Conservation (phyloP, 2,888 invertebrate genomes). For the Caenorhabditis auriculariae region DNA sequence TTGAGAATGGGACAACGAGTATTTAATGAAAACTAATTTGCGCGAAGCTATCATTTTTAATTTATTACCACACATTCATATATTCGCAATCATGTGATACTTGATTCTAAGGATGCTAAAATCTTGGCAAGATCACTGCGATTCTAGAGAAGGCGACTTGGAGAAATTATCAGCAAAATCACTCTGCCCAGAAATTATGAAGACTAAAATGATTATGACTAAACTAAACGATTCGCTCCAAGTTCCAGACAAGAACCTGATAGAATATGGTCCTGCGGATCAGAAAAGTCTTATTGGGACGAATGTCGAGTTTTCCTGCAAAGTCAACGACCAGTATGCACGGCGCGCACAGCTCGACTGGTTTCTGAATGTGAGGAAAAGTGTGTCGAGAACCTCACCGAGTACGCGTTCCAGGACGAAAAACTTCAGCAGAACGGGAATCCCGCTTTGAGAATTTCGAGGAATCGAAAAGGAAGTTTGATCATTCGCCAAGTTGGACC, state of each 20-base stretch:
- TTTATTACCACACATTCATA: too few relatives aligned
- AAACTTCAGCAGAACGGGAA: constrained; percentile 30
- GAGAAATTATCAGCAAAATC: too few relatives aligned
- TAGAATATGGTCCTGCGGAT: constrained; percentile 71
- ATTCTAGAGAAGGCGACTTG: too few relatives aligned
- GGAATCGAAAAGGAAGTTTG: constrained; percentile 37
- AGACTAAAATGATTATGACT: too few relatives aligned
- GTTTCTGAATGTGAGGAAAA: constrained; percentile 43
- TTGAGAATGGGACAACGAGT: too few relatives aligned
- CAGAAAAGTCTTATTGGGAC: constrained; percentile 83
- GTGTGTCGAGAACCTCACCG: not conserved
- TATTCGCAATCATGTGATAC: too few relatives aligned
- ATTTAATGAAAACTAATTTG: too few relatives aligned
- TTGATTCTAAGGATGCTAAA: too few relatives aligned
- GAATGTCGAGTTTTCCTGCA: constrained; percentile 88
- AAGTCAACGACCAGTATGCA: constrained; percentile 82
- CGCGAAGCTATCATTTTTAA: too few relatives aligned
- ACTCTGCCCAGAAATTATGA: too few relatives aligned
- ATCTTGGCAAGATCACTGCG: too few relatives aligned
- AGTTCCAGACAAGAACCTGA: constrained; percentile 81
- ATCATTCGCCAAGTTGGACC: constrained; percentile 69
- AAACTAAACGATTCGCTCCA: too few relatives aligned
- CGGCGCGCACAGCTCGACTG: constrained; percentile 37
- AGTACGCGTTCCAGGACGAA: constrained; percentile 18
- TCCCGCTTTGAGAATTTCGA: constrained; percentile 29